Evolutionary conservation across 2,113 vertebrate species (phyloP).

Genomic region (Protobothrops mucrosquamatus): DNA sequence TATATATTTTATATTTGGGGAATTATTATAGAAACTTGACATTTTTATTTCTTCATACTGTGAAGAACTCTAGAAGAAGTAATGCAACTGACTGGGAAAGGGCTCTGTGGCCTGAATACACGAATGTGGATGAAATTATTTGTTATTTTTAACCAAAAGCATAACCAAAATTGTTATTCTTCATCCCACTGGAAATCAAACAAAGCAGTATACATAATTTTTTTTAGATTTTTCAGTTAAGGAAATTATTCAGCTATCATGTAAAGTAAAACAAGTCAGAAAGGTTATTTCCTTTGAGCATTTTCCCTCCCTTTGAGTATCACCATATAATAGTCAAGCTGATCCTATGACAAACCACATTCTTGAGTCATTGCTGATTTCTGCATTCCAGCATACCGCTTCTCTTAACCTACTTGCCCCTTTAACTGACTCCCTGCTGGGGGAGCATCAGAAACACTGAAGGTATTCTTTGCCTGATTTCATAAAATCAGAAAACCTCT

Average conservation of each 20-base stretch:
- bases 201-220: background rate
- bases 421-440: constrained; percentile 25
- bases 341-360: constrained; percentile 56
- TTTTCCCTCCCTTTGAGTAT: constrained; percentile 42
- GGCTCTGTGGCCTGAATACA: background rate
- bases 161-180: background rate
- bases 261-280: constrained; percentile 32
- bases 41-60: constrained; percentile 12
- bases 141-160: constrained; percentile 25
- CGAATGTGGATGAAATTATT: background rate
- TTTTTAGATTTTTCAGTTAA: background rate
- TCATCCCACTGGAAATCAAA: constrained; percentile 14
- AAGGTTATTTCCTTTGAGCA: constrained; percentile 36
- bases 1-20: background rate
- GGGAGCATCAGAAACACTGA: constrained; percentile 22
- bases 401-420: constrained; percentile 52
- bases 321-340: constrained; percentile 27
- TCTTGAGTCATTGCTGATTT: constrained; percentile 55
- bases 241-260: constrained; percentile 15
- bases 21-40: background rate
- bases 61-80: background rate
- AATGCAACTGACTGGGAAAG: constrained; percentile 24
- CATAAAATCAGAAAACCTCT: constrained; percentile 25
- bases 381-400: constrained; percentile 28
- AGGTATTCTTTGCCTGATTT: constrained; percentile 12